Evolutionary conservation across 2,797 vertebrate species (phyloP).

Genomic region (Xyrichtys novacula): DNA sequence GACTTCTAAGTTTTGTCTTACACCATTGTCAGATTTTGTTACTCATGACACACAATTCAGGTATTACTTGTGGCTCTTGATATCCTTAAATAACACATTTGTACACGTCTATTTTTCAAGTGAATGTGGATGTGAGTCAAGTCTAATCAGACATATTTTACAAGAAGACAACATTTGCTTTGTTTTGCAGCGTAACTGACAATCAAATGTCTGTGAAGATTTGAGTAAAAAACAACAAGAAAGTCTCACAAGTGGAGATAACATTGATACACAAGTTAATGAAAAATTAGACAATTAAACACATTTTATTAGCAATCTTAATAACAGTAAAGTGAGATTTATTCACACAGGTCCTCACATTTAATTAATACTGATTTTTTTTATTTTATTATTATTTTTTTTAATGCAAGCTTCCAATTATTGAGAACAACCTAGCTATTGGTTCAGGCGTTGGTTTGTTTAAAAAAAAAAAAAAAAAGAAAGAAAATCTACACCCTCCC

Average conservation of each 20-base stretch:
- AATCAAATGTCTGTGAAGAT: no score
- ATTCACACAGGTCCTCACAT: neutral
- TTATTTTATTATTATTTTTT: constrained; percentile 9
- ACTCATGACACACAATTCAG: no score
- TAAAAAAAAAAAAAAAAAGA: constrained; percentile 27
- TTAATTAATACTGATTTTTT: constrained; percentile 21
- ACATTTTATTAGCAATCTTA: neutral
- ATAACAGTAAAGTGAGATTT: neutral
- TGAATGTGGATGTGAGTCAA: no score
- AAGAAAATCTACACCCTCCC: neutral
- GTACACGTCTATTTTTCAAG: no score
- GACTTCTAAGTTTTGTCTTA: no score
- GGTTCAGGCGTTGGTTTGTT: neutral
- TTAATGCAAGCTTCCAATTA: neutral
- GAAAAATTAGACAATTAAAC: neutral
- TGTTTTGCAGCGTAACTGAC: no score
- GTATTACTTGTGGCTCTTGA: no score
- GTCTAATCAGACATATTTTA: no score
- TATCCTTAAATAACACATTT: no score
- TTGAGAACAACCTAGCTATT: neutral
- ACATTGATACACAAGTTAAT: neutral
- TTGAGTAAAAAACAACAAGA: neutral
- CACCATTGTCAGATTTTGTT: no score
- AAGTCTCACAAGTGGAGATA: neutral
- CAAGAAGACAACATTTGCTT: no score